Evolutionary conservation across 2,797 vertebrate genomes (phyloP), one percentile per base, ranked within the genome.

Genomic region (Bovichtus diacanthus): DNA sequence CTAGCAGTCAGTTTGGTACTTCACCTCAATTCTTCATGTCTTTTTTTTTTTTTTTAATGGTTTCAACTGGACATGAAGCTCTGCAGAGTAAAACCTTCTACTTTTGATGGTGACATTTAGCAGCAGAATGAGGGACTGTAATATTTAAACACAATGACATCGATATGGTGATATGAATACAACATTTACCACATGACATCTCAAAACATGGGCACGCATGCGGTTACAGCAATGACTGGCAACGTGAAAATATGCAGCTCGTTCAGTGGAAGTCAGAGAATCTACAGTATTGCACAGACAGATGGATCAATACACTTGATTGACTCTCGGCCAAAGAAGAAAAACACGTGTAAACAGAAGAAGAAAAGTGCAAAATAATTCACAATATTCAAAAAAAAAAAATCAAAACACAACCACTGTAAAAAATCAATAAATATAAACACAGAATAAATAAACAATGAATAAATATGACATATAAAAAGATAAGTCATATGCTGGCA

Each of bases 401-500:
- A n/a, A n/a, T n/a, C n/a, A n/a, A n/a, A 82, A 39, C 51, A 75
- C 63, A 74, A 51, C 19, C 31, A 82, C 2, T 9, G 36, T 65
- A 4, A 50, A 50, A 21, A 73, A 51, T 61, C 50, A 74, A 70
- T 63, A 54, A 58, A 74, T 44, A 72, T 36, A 65, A 55, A 64
- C 1, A 68, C 67, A 23, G 64, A 71, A 86, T 54, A 67, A 59
- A 83, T 69, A 74, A 12, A 53, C 69, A 72, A 76, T 41, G 61
- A 64, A 66, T 44, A 18, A 62, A 77, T 60, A 70, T 44, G 60
- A 73, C 55, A 62, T 55, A 71, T 56, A 60, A 83, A 78, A 74
- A 79, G 49, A 78, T 16, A 65, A 82, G 34, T 76, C 49, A 87
- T 83, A 49, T 69, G 60, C 77, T 89, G 90, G 88, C 83, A 91